These are phyloP conservation scores for Columbina picui DNA, from an alignment of 2,113 vertebrate species.

Conservation along the genomic window DNA sequence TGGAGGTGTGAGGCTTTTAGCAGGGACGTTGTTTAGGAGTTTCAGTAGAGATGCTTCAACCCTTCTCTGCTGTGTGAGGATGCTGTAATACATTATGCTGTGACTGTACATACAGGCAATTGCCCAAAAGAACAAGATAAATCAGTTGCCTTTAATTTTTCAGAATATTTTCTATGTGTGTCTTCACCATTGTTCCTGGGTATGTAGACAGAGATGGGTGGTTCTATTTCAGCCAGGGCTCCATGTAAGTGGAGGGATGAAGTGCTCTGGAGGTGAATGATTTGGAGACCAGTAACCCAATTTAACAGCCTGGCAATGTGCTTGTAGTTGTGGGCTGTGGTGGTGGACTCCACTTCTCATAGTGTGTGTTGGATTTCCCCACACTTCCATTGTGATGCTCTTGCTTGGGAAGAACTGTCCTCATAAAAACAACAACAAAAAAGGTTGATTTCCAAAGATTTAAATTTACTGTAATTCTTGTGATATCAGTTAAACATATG, in stretches of 20 bases:
- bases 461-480: background rate
- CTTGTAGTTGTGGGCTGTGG: background rate
- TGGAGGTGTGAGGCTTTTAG: background rate
- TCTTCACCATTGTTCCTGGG: background rate
- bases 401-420: background rate
- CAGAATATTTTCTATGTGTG: background rate
- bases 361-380: background rate
- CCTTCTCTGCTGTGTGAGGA: background rate
- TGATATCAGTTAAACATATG: background rate
- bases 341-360: background rate
- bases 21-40: background rate
- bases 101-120: background rate
- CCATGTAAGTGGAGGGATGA: rapidly evolving
- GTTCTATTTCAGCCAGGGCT: background rate
- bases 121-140: background rate
- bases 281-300: background rate
- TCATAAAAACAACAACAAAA: background rate
- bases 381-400: background rate
- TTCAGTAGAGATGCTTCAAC: background rate
- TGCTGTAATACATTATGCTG: background rate
- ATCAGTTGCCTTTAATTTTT: background rate
- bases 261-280: background rate
- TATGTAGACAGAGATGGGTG: rapidly evolving
- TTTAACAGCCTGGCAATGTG: background rate
- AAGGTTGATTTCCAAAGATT: background rate